A percentile compares a stretch with the other conserved stretches of the same genome.
phyloP scores from a whole-genome alignment of 2,797 vertebrate genomes.

The Xyrichtys novacula region DNA sequence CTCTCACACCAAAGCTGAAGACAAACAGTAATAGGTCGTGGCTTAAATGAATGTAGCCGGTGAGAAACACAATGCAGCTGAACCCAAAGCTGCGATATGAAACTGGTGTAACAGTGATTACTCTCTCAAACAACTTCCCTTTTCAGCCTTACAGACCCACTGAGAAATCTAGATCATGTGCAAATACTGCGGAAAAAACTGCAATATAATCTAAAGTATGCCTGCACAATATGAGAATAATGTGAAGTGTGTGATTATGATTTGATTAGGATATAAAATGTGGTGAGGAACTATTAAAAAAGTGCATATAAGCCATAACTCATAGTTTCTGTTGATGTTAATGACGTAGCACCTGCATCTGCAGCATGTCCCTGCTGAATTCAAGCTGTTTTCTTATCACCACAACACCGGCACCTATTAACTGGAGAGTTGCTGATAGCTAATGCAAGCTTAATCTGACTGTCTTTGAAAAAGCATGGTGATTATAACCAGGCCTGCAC shows the following conservation, averaged over 20 bases:
- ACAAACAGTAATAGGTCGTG: constrained; percentile 10
- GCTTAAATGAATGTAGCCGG: constrained; percentile 1
- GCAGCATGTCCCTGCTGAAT: too few relatives aligned
- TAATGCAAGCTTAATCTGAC: too few relatives aligned
- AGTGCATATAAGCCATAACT: not conserved
- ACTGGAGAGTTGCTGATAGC: too few relatives aligned
- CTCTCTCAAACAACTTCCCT: constrained; percentile 33
- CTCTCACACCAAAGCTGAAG: constrained; percentile 13
- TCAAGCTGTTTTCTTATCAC: too few relatives aligned
- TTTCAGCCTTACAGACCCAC: constrained; percentile 1
- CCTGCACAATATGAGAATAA: too few relatives aligned
- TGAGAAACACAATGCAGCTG: constrained; percentile 7
- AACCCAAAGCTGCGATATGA: constrained; percentile 58
- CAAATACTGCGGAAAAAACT: not conserved
- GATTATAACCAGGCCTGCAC: not conserved
- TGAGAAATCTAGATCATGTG: not conserved
- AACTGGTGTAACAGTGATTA: constrained; percentile 47
- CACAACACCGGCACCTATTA: too few relatives aligned
- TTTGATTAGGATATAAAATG: too few relatives aligned
- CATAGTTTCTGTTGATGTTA: not conserved
- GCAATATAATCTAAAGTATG: not conserved
- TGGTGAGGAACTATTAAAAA: too few relatives aligned
- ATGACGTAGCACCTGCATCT: not conserved
- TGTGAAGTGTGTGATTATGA: too few relatives aligned
- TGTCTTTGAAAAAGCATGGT: not conserved